These are phyloP conservation scores for Aphyosemion australe DNA, from an alignment of 2,113 vertebrate species.

Conservation along the genomic window DNA sequence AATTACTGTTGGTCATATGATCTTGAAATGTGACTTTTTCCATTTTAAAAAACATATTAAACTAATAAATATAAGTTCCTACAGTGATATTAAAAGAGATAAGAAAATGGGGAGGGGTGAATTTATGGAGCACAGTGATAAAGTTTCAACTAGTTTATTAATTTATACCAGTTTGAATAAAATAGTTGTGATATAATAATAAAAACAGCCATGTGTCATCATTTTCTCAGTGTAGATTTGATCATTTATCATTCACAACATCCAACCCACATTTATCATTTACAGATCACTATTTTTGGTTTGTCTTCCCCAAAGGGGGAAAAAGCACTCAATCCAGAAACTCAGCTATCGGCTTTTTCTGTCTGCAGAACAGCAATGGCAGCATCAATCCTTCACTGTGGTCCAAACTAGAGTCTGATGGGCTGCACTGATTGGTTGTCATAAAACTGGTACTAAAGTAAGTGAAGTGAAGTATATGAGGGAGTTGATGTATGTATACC, in stretches of 20 bases:
- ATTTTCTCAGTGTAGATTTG: background rate
- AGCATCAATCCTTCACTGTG: too few relatives aligned
- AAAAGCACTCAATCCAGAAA: background rate
- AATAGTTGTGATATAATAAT: background rate
- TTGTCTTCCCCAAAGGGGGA: background rate
- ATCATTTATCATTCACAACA: background rate
- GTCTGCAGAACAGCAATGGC: background rate
- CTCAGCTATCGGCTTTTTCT: background rate
- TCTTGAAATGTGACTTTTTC: too few relatives aligned
- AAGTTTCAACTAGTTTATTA: background rate
- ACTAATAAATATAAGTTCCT: background rate
- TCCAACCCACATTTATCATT: background rate
- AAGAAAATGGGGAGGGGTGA: background rate
- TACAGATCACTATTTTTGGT: background rate
- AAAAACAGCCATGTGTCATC: conserved; percentile 2
- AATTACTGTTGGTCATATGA: too few relatives aligned
- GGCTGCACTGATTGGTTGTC: too few relatives aligned
- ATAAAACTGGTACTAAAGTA: too few relatives aligned
- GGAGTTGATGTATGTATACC: too few relatives aligned
- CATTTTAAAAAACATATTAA: background rate
- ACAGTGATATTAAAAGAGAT: background rate
- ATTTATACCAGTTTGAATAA: background rate
- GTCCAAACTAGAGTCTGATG: too few relatives aligned
- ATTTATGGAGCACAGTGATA: background rate
- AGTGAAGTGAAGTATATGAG: too few relatives aligned